phyloP scores from a whole-genome alignment of 2,113 vertebrate genomes.

The Ranitomeya variabilis region DNA sequence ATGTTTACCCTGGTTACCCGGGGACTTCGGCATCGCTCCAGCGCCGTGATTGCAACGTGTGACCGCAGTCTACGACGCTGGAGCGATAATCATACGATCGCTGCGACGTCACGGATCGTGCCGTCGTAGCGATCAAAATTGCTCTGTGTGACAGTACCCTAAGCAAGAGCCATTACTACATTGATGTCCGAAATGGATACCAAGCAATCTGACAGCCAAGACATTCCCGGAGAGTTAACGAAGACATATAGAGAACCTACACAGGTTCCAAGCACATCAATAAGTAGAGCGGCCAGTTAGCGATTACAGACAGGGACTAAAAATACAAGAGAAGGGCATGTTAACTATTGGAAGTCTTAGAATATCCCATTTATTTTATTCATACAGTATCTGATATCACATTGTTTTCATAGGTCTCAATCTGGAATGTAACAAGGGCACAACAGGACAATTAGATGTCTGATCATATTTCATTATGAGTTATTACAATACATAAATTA shows the following conservation, averaged over 20 bases:
- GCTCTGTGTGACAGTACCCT: too few relatives aligned
- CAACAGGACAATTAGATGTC: background rate
- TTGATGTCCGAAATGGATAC: constrained; percentile 22
- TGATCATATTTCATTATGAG: background rate
- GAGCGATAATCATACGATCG: too few relatives aligned
- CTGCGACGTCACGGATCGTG: too few relatives aligned
- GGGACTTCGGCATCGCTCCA: too few relatives aligned
- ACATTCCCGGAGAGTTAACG: background rate
- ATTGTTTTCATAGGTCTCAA: background rate
- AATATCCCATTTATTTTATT: background rate
- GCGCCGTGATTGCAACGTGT: too few relatives aligned
- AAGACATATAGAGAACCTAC: constrained; percentile 20
- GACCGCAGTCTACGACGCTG: too few relatives aligned
- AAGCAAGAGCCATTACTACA: constrained; percentile 1
- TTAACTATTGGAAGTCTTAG: background rate
- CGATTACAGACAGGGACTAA: background rate
- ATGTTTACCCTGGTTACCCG: too few relatives aligned
- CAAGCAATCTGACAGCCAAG: background rate
- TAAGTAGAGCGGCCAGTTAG: background rate
- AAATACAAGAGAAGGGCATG: constrained; percentile 13
- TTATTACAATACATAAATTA: background rate
- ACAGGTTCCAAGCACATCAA: background rate
- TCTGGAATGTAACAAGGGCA: background rate
- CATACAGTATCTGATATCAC: background rate
- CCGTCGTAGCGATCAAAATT: too few relatives aligned